Evolutionary conservation across 2,113 vertebrate genomes (phyloP).

Genomic region (Rhinogobius similis): DNA sequence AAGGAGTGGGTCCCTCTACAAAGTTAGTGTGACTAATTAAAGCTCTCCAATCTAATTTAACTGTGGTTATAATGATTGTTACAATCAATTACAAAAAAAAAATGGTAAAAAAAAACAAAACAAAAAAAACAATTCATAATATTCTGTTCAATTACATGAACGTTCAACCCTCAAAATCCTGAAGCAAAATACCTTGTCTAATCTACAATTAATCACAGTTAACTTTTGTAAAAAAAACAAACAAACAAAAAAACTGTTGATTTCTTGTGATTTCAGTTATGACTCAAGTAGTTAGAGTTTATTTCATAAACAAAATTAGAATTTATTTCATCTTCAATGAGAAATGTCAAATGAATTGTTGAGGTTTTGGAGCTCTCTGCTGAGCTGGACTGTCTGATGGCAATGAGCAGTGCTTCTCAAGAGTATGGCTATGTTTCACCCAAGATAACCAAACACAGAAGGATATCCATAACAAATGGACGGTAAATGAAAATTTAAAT

Average conservation of each 20-base stretch:
- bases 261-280: too few relatives aligned
- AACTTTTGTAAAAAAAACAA: too few relatives aligned
- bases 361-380: conserved; percentile 85
- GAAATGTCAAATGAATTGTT: conserved; percentile 1
- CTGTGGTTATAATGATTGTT: too few relatives aligned
- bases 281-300: background rate
- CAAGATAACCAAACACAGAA: conserved; percentile 63
- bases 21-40: conserved; percentile 34
- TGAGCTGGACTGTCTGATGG: conserved; percentile 91
- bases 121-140: too few relatives aligned
- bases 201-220: too few relatives aligned
- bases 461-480: conserved; percentile 76
- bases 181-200: too few relatives aligned
- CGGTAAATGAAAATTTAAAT: conserved; percentile 64
- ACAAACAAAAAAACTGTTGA: too few relatives aligned
- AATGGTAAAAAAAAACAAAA: too few relatives aligned
- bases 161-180: too few relatives aligned
- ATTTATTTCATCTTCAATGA: background rate
- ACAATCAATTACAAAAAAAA: too few relatives aligned
- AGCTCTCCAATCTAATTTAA: background rate
- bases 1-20: conserved; percentile 81
- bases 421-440: conserved; percentile 90
- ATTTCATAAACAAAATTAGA: background rate
- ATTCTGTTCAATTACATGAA: too few relatives aligned
- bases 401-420: conserved; percentile 85